Evolutionary conservation across 2,797 vertebrate species (phyloP).

Genomic region (Peromyscus nudipes): DNA sequence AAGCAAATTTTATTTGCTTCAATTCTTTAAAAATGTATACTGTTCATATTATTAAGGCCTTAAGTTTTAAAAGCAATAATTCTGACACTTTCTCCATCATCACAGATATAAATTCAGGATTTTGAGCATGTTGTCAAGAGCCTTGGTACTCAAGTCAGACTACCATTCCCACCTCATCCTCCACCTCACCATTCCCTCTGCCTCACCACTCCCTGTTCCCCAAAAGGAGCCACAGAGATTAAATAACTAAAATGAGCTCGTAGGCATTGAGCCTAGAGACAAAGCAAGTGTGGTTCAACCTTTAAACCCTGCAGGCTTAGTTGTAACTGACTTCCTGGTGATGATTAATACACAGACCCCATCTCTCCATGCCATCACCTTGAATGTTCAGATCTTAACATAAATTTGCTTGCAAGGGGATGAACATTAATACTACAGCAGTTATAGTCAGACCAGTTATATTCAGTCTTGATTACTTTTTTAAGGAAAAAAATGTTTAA

Average conservation of each 20-base stretch:
- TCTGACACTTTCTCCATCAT: not conserved
- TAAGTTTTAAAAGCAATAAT: constrained; percentile 30
- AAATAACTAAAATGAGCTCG: not conserved
- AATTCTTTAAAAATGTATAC: constrained; percentile 17
- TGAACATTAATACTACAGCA: not conserved
- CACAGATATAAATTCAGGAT: not conserved
- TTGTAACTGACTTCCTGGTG: not conserved
- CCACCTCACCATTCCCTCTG: not conserved
- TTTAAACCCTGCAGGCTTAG: not conserved
- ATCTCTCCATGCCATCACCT: not conserved
- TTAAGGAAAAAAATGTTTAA: not conserved
- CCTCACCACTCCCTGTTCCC: not conserved
- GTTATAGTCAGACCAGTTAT: too few relatives aligned
- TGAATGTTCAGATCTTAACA: not conserved
- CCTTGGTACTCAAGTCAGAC: not conserved
- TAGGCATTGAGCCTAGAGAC: not conserved
- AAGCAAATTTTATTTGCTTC: not conserved
- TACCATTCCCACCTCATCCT: not conserved
- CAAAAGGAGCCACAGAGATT: not conserved
- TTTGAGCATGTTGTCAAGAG: not conserved
- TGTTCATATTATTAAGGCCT: not conserved
- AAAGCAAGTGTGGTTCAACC: not conserved
- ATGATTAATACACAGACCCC: not conserved
- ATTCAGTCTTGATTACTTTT: not conserved
- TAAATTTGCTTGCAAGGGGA: not conserved